Evolutionary conservation across 2,888 invertebrate genomes (phyloP), one percentile per base, ranked within the genome.

Genomic region (Drosophila monieri): DNA sequence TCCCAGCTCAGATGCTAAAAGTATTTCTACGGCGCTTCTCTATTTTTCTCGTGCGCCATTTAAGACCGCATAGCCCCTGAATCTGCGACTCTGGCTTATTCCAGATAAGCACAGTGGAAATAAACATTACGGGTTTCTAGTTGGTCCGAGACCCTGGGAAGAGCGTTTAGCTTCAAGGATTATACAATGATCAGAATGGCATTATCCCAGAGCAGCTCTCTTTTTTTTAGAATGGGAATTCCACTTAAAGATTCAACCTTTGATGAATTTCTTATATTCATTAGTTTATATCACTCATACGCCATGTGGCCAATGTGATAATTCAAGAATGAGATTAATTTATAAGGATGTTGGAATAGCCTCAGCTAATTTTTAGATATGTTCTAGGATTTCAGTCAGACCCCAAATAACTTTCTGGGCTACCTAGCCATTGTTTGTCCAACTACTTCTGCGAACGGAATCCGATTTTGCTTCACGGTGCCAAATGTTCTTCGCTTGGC

Each of bases 21-120:
- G 85, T 85, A 75, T 78, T 79, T 76, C 77, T 73, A 71, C 69
- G 65, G 73, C 74, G 72, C 77, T 77, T 71, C 79, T 81, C 78
- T 70, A 79, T 77, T 80, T 77, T 78, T 25, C 73, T 68, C 68
- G 66, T 73, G 65, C 68, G 80, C 72, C 74, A 78, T 83, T 81
- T 81, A 77, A 78, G 23, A 64, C 49, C 44, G 41, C 57, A 59
- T 39, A 56, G 53, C 49, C 49, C 10, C 70, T 67, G 61, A 44
- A 54, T 41, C 55, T 48, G 51, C 44, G 53, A 62, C 41, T 54
- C 67, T 27, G 52, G 54, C 56, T 55, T 61, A 68, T 70, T 57
- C 72, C 76, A 84, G 81, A 83, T 83, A 83, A 83, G 84, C 81
- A 83, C 81, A 83, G 84, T 84, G 81, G 81, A 83, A 78, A 83